Conservation (phyloP, 2,113 vertebrate genomes). For the Labeo catla region DNA sequence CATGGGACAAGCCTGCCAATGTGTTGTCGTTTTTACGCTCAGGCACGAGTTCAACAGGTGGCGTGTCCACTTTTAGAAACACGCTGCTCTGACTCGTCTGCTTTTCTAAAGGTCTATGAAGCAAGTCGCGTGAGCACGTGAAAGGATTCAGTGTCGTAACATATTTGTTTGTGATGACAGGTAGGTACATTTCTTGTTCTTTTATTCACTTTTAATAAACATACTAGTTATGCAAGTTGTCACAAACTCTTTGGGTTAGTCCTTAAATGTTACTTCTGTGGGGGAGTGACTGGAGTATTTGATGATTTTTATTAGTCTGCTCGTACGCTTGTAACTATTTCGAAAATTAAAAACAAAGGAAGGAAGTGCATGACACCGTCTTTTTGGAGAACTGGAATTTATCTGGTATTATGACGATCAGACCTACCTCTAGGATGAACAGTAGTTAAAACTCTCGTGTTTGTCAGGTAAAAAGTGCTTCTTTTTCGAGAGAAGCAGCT, state of each 20-base stretch:
- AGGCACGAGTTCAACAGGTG: constrained; percentile 42
- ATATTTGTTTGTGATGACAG: constrained; percentile 1
- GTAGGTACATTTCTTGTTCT: background rate
- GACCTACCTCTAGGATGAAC: background rate
- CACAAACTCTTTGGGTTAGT: background rate
- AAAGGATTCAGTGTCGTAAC: background rate
- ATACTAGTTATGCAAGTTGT: background rate
- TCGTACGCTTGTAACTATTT: background rate
- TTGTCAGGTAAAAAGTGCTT: background rate
- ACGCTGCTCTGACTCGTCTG: background rate
- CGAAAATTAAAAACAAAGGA: background rate
- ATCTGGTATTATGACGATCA: background rate
- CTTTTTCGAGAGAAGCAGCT: background rate
- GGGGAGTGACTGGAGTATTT: background rate
- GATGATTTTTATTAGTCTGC: background rate
- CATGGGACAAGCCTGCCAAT: background rate
- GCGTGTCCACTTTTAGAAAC: constrained; percentile 47
- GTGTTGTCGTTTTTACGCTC: background rate
- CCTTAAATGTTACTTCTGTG: background rate
- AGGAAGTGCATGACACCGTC: background rate
- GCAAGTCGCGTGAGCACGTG: constrained; percentile 2
- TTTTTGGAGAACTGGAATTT: background rate
- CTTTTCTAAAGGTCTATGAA: background rate
- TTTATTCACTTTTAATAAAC: background rate
- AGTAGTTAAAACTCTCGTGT: too few species aligned